These are phyloP conservation scores for Engraulis encrasicolus DNA, from an alignment of 2,113 vertebrate species.

Conservation along the genomic window DNA sequence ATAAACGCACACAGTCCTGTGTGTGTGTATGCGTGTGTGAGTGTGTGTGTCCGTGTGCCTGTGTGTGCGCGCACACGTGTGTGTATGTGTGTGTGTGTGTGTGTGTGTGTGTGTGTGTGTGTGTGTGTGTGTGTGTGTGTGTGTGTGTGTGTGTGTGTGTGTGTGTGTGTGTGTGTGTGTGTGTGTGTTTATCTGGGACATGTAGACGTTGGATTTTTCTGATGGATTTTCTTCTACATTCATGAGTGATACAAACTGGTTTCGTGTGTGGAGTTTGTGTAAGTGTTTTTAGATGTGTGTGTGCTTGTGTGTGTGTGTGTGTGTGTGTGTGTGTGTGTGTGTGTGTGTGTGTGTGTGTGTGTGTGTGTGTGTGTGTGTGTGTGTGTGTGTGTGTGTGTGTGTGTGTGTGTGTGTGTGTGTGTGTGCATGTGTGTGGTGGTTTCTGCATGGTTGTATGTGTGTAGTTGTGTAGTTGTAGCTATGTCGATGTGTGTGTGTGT, in stretches of 20 bases:
- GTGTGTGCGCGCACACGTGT: background rate
- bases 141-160: background rate
- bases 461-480: background rate
- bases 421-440: background rate
- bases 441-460: background rate
- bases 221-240: no score
- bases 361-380: background rate
- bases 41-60: no score
- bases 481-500: background rate
- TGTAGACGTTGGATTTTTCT: no score
- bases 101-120: constrained; percentile 31
- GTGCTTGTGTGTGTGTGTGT: background rate
- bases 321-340: background rate
- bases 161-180: background rate
- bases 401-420: background rate
- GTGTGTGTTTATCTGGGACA: background rate
- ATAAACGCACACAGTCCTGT: no score
- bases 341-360: background rate
- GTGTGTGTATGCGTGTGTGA: background rate
- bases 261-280: background rate
- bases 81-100: constrained; percentile 6
- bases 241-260: no score
- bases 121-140: constrained; percentile 27
- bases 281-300: no score
- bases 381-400: background rate